phyloP scores from a whole-genome alignment of 2,113 vertebrate species.

The Cololabis saira region DNA sequence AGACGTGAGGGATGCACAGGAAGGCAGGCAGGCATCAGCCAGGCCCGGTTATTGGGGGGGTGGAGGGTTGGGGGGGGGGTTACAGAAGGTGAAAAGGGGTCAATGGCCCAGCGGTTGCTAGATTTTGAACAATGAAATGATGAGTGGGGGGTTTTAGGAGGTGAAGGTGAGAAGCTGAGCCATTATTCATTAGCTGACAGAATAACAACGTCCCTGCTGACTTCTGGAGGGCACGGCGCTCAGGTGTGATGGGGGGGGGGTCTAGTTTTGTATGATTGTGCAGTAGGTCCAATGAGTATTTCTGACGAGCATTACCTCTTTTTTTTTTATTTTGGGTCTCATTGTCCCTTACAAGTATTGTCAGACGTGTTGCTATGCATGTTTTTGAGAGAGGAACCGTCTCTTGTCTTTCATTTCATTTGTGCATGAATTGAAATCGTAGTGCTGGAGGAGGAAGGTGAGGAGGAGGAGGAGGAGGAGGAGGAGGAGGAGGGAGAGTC shows the following conservation, averaged over 20 bases:
- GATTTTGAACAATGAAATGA: constrained; percentile 1
- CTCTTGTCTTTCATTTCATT: constrained; percentile 39
- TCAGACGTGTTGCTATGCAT: constrained; percentile 77
- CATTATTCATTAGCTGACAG: constrained; percentile 64
- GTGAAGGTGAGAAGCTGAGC: constrained; percentile 62
- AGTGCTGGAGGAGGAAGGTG: constrained; percentile 55
- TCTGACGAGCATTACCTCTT: constrained; percentile 59
- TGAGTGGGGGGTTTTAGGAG: constrained; percentile 35
- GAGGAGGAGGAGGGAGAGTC: neutral
- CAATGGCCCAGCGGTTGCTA: constrained; percentile 25
- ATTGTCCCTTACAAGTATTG: constrained; percentile 73
- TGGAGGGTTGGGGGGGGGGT: no score
- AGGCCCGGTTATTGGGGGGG: constrained; percentile 21
- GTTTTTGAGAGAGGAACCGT: constrained; percentile 53
- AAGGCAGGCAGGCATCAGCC: neutral
- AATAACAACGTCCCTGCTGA: constrained; percentile 37
- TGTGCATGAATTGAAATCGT: constrained; percentile 74
- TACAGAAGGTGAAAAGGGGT: no score
- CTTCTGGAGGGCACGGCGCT: constrained; percentile 8
- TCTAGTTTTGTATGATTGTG: constrained; percentile 59
- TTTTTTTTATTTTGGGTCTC: constrained; percentile 39
- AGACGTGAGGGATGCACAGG: constrained; percentile 43
- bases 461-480: neutral
- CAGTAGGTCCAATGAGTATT: constrained; percentile 72
- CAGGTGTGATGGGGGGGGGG: constrained; percentile 5